Base-by-base conservation (phyloP, 1,140 invertebrate species). In the Drosophila subobscura region DNA sequence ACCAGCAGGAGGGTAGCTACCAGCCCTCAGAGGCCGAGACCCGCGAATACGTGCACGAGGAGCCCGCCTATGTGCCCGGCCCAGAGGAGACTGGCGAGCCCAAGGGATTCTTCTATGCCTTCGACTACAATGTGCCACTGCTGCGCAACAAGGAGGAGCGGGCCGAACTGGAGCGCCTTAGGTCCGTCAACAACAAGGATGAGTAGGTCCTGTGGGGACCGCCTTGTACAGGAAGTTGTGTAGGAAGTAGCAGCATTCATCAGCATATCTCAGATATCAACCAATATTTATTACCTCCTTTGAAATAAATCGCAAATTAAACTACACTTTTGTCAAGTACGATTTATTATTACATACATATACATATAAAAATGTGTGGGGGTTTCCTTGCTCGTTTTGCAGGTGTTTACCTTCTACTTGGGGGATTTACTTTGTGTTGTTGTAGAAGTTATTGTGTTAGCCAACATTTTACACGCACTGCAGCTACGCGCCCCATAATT, bases 41-140 rank as follows among this genome's bases (percentile, higher is more conserved):
- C 23, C 66, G 76, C 1, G 63, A 76, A 56, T 90, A 91, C 45
- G 85, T 90, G 23, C 89, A 90, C 41, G 68, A 89, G 50, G 89
- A 91, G 75, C 68, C 72, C 2, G 64, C 77, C 23, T 90, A 89
- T 57, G 86, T 90, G 7, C 90, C 90, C 29, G 89, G 89, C 27
- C 84, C 85, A 25, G 92, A 92, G 73, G 92, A 93, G 76, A 84
- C 79, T 66, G 94, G 94, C n/a, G 94, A 94, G 27, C 94, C 94
- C 40, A 93, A 93, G 84, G 94, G 94, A 53, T 95, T 95, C 92
- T 95, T 94, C 92, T 95, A 95, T 83, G 93, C 92, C 61, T 94
- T 93, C 91, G 93, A 93, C 67, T 95, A 95, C 88, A 94, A 94
- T 33, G 94, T 94, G 7, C 94, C 85, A 5, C 50, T 91, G 57